Conservation (phyloP, 2,113 vertebrate genomes). For the Galemys pyrenaicus region DNA sequence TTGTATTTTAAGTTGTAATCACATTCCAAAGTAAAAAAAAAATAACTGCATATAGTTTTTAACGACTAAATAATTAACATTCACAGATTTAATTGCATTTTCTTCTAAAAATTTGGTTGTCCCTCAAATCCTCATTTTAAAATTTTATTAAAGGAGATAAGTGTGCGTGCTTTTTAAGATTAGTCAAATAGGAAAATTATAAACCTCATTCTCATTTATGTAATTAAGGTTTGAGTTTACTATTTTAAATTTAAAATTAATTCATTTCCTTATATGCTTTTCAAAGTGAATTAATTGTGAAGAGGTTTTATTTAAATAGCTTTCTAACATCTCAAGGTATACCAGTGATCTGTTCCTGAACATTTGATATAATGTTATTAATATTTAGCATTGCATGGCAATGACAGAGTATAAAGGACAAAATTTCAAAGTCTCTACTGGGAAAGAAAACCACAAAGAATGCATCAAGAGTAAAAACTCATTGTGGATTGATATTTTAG, state of each 20-base stretch:
- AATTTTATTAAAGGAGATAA: not conserved
- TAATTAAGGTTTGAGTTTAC: not conserved
- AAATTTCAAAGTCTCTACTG: not conserved
- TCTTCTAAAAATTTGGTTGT: not conserved
- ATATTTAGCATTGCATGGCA: not conserved
- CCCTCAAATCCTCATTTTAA: not conserved
- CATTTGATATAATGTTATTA: not conserved
- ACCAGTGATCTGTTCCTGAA: not conserved
- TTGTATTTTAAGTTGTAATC: constrained; percentile 49
- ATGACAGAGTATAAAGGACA: not conserved
- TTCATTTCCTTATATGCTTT: not conserved
- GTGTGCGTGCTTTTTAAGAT: not conserved
- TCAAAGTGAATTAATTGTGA: not conserved
- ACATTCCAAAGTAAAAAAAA: not conserved
- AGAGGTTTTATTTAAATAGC: not conserved
- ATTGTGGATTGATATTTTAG: not conserved
- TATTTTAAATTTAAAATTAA: constrained; percentile 1
- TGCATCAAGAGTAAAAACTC: not conserved
- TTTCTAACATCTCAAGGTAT: not conserved
- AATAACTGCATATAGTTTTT: not conserved
- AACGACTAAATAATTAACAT: constrained; percentile 9
- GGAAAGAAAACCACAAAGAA: not conserved
- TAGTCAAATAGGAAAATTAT: not conserved
- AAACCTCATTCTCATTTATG: not conserved
- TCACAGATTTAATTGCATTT: constrained; percentile 25